Conservation (phyloP, 2,113 vertebrate species). For the Centropus bengalensis region DNA sequence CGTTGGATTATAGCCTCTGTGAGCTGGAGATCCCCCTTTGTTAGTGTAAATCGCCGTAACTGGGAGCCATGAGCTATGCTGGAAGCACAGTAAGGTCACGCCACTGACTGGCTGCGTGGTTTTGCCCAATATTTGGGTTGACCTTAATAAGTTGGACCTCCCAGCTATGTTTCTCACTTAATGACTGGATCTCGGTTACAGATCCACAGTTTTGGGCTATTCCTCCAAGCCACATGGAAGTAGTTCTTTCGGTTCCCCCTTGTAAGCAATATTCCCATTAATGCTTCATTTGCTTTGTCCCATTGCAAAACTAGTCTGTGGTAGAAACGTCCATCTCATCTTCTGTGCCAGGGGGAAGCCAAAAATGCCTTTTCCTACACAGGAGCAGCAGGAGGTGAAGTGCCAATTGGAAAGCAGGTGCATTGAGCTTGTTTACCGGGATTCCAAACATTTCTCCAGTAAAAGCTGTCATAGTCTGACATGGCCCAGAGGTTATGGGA, state of each 20-base stretch:
- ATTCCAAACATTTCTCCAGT: not conserved
- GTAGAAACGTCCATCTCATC: not conserved
- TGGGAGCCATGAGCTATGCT: not conserved
- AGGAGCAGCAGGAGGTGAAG: not conserved
- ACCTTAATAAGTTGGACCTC: not conserved
- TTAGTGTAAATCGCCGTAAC: not conserved
- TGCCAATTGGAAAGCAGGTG: not conserved
- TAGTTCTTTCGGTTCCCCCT: not conserved
- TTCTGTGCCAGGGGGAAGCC: not conserved
- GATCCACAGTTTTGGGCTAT: not conserved
- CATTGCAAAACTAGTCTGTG: not conserved
- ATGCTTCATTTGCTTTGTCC: not conserved
- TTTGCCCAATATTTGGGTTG: not conserved
- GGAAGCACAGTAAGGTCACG: not conserved
- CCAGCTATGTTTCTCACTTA: not conserved
- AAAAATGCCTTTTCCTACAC: not conserved
- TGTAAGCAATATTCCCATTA: not conserved
- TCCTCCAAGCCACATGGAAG: not conserved
- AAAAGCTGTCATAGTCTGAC: not conserved
- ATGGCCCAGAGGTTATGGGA: not conserved
- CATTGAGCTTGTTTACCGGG: not conserved
- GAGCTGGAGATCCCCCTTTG: not conserved
- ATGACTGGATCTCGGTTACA: not conserved
- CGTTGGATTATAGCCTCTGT: not conserved
- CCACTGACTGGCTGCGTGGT: not conserved